A percentile compares a stretch with the other conserved stretches of the same genome.
phyloP scores from a whole-genome alignment of 1,140 invertebrate species.

The Drosophila ercepeae region DNA sequence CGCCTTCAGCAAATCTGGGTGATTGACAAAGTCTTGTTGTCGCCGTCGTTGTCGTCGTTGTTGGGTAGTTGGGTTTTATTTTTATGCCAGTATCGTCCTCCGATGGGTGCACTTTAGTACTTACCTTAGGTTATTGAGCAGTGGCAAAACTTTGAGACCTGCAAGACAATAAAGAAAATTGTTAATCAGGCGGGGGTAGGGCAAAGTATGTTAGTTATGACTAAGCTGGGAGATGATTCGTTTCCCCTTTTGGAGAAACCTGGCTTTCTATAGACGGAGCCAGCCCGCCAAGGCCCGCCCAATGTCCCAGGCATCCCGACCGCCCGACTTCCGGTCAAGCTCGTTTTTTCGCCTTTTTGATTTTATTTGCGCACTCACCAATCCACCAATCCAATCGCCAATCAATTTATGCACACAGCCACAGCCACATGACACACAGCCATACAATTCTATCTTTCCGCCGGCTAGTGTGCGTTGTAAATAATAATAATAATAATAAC shows the following conservation, averaged over 20 bases:
- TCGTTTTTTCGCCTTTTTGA: slow-evolving; percentile 68
- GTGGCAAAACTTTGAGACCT: slow-evolving; percentile 92
- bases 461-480: slow-evolving; percentile 37
- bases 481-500: slow-evolving; percentile 52
- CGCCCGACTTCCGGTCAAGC: slow-evolving; percentile 69
- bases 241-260: slow-evolving; percentile 10
- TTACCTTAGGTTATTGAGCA: slow-evolving; percentile 92
- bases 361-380: slow-evolving; percentile 67
- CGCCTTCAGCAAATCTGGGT: slow-evolving; percentile 33
- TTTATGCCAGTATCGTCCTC: slow-evolving; percentile 23
- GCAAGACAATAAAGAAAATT: slow-evolving; percentile 83
- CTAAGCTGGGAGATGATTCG: slow-evolving; percentile 18
- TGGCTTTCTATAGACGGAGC: slow-evolving; percentile 27
- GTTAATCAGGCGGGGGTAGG: slow-evolving; percentile 13
- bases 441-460: slow-evolving; percentile 16
- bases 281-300: slow-evolving; percentile 52
- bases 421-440: slow-evolving; percentile 3
- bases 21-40: slow-evolving; percentile 43
- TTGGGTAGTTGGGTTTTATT: slow-evolving; percentile 6
- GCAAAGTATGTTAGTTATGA: slow-evolving; percentile 7
- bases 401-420: slow-evolving; percentile 35
- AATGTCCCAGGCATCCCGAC: slow-evolving; percentile 60
- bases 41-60: not conserved
- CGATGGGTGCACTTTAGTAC: slow-evolving; percentile 55
- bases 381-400: slow-evolving; percentile 12